Evolutionary conservation across 2,888 invertebrate genomes (phyloP), one percentile per base, ranked within the genome.

Genomic region (Laspeyria flexula): DNA sequence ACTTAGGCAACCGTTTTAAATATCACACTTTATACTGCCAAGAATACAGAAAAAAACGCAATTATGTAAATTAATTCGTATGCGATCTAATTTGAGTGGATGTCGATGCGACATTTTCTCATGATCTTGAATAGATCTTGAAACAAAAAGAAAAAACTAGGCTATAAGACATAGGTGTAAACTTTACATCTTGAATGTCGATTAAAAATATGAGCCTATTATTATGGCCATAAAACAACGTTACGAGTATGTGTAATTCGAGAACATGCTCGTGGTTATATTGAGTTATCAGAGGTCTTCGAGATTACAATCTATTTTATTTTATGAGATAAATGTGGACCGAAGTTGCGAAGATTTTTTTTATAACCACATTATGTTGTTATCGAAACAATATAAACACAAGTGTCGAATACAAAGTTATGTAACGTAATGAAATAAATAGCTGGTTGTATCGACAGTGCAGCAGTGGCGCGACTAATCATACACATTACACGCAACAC

Each of bases 91-190:
- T 65, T 68, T 60, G 18, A 35, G 18, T 35, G 25, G 16, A 34
- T 37, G 12, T 43, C 30, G 49, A 3, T 18, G 35, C 46, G 13
- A 43, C 15, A 9, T 55, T 55, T 68, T 67, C 61, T 60, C 56
- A 64, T 65, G 60, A 27, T 67, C 62, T 60, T 69, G 56, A 60
- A 46, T n/a, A n/a, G n/a, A n/a, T n/a, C n/a, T n/a, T n/a, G n/a
- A n/a, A n/a, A n/a, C n/a, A n/a, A n/a, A n/a, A n/a, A n/a, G n/a
- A n/a, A n/a, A n/a, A n/a, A n/a, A n/a, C n/a, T n/a, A n/a, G n/a
- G n/a, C n/a, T n/a, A n/a, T 43, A 41, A 33, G 43, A 35, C 31
- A 40, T 53, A 54, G 51, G 48, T 63, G 49, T 11, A 18, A 30
- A 21, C 23, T 15, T 4, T 30, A 11, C 3, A 29, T 1, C 25